Base-by-base conservation (phyloP, 2,888 invertebrate genomes). In the Nomada hirtipes region DNA sequence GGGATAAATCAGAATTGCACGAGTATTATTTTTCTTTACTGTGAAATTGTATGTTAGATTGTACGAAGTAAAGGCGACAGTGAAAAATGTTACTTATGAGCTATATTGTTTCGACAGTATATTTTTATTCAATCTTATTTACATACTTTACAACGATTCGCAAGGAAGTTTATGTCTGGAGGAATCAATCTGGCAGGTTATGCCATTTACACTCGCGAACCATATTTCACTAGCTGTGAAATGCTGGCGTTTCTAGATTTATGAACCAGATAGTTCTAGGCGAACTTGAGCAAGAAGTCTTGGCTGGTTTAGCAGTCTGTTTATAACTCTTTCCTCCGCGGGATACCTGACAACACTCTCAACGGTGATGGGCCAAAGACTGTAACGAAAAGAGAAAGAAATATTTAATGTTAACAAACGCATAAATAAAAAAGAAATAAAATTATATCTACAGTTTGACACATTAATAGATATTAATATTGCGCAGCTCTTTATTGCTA, bases 211-310 rank as follows among this genome's bases (percentile, higher is more conserved):
- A 9, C 47, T 63, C 15, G 3, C 23, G 15, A 47, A 10, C 23
- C 47, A 47, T 47, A 63, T 63, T 44, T 63, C 23, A 47, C 63
- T 23, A 44, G 1, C 23, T n/a, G n/a, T 11, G 63, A 26, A 63
- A 63, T 47, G 44, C 63, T 47, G 4, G 63, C 44, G 18, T 63
- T 23, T 47, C 23, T 47, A 63, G 44, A 63, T 63, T 47, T 47
- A 63, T 63, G 23, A 23, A 47, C 63, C 47, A 23, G 47, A 63
- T 63, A 63, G 63, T 47, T 47, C 18, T 47, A 23, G 61, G 2
- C 20, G 44, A 23, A 44, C 61, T 44, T 44, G 9, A 20, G 59
- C 59, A 63, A 42, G 42, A 44, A 18, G 20, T 13, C 4, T 44
- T 36, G 7, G 44, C 42, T 20, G 15, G 15, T 44, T 63, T 63